Base-by-base conservation (phyloP, 2,888 invertebrate genomes). In the Eupithecia insigniata region DNA sequence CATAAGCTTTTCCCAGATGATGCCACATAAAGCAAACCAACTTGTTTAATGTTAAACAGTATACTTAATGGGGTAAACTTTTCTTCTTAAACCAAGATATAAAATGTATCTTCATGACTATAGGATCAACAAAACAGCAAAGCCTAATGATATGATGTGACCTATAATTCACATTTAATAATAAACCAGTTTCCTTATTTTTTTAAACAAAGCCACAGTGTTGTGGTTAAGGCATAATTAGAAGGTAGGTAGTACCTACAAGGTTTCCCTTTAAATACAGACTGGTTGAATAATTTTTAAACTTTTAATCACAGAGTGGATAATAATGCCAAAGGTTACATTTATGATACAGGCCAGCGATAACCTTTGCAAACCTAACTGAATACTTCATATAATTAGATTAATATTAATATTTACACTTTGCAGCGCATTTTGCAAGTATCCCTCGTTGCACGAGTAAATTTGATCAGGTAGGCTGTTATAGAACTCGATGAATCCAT, bases 381-480 rank as follows among this genome's bases (percentile, higher is more conserved):
- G 18, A 66, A 69, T 75, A 72, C n/a, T n/a, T n/a, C n/a, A 51
- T 28, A 65, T 60, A 60, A 62, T 69, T 51, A 61, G 36, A 64
- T 62, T 30, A n/a, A 69, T n/a, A n/a, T n/a, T n/a, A n/a, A 12
- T 79, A 88, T 92, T 91, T 86, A 95, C 95, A 80, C 88, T 88
- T 84, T 91, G 88, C 75, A 91, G 90, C 83, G 92, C 89, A 87
- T 85, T 90, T 81, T 91, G 76, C 62, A 95, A 81, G 72, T 86
- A 85, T 74, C 91, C 92, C 76, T 93, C 94, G 77, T 93, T 91
- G 80, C 94, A 95, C 55, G 84, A 85, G 82, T 92, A 93, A 62
- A 85, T 77, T 73, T 91, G 92, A 79, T 92, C 87, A 64, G 94
- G 92, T 76, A 92, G 86, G 78, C 89, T 89, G 84, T 95, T 95